Conservation (phyloP, 2,113 vertebrate genomes). For the Dicerorhinus sumatrensis region DNA sequence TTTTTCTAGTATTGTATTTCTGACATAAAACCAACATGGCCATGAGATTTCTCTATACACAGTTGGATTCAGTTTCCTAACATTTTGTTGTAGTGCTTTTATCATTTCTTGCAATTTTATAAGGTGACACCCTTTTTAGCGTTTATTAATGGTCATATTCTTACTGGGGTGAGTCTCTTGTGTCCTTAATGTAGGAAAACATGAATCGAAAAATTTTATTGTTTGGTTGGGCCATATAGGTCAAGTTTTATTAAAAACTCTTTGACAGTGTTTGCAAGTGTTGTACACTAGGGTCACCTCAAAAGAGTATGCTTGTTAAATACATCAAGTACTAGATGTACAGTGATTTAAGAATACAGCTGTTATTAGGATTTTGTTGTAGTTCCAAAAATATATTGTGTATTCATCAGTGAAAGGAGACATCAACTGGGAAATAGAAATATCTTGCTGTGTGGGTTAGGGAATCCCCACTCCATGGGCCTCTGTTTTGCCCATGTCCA, state of each 20-base stretch:
- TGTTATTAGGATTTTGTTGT: not conserved
- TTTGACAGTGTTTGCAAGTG: not conserved
- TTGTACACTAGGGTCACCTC: not conserved
- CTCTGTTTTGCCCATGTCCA: not conserved
- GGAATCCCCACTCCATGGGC: not conserved
- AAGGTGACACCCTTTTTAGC: not conserved
- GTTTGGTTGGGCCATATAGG: not conserved
- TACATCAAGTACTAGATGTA: not conserved
- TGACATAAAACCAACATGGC: not conserved
- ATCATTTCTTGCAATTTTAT: conserved; percentile 12
- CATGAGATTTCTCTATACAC: not conserved
- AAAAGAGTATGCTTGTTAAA: conserved; percentile 23
- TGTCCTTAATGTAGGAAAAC: not conserved
- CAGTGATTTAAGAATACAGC: not conserved
- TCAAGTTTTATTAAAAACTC: not conserved
- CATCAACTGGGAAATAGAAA: not conserved
- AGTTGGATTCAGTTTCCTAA: not conserved
- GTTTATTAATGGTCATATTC: not conserved
- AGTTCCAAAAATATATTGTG: not conserved
- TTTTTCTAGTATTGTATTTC: not conserved
- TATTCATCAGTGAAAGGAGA: not conserved
- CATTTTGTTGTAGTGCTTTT: not conserved
- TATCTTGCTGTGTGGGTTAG: not conserved
- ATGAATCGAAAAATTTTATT: not conserved
- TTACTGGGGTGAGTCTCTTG: not conserved